Base-by-base conservation (phyloP, 2,113 vertebrate genomes). In the Anthoscopus minutus region DNA sequence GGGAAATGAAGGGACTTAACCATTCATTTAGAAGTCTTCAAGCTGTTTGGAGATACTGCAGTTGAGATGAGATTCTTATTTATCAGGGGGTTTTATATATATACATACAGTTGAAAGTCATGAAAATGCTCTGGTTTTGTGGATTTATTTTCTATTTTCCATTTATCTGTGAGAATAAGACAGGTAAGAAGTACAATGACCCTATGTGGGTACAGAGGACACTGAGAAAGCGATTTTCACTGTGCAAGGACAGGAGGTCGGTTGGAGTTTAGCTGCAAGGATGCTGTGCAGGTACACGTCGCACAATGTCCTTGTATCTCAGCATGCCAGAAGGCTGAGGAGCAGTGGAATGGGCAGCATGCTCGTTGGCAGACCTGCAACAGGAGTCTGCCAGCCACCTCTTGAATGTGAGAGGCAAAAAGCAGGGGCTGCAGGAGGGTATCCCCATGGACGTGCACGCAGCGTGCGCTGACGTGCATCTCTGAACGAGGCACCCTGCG, bases 221-320 rank as follows among this genome's bases (percentile, higher is more conserved):
- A 15, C 56, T 8, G 50, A 78, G 38, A 47, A 73, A 56, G 31
- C 54, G 45, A 27, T 80, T 92, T 86, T 62, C 33, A 10, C 20
- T 35, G 35, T 38, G 42, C 71, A 50, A 80, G 70, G 56, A 47
- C 58, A 72, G 64, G 28, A 51, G 42, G 31, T 25, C 0, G 0
- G 5, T 60, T 56, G 37, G 31, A 83, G 35, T 9, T 40, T 15
- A 38, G 42, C 64, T 87, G 9, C 1, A 0, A 38, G 60, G 44
- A 22, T n/a, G 37, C 44, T 66, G 20, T 38, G 77, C 33, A 19
- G 28, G 37, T 31, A 37, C 28, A 21, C 0, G 0, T 31, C 1
- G 1, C 56, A 24, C 0, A 0, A 35, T 20, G 70, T 70, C 47
- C 31, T 77, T 56, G 11, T 65, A 19, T 33, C 51, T 79, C 87